phyloP scores from a whole-genome alignment of 2,797 vertebrate genomes.

The Myotis planiceps region DNA sequence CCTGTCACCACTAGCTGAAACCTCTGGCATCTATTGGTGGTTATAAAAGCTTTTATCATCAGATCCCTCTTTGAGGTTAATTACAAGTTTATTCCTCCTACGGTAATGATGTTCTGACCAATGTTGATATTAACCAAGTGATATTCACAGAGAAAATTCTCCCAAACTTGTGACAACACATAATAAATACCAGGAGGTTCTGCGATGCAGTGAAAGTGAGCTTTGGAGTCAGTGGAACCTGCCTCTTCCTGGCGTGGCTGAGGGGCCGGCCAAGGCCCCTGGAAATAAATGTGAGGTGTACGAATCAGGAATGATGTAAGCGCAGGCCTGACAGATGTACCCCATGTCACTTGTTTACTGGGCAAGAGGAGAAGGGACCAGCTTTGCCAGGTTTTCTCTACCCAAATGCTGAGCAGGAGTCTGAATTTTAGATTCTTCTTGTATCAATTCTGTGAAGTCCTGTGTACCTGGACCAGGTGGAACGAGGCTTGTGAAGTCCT shows the following conservation, averaged over 20 bases:
- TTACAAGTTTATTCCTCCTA: neutral
- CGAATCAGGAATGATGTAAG: accelerated
- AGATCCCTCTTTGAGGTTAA: neutral
- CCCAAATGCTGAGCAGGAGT: neutral
- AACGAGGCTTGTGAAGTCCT: neutral
- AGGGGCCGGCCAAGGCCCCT: accelerated
- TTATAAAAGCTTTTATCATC: neutral
- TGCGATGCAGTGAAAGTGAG: accelerated
- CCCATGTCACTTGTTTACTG: accelerated
- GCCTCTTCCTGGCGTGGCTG: neutral
- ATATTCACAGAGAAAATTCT: neutral
- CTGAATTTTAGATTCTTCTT: neutral
- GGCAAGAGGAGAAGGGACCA: no score
- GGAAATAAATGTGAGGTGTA: no score
- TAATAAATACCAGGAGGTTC: neutral
- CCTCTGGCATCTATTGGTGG: neutral
- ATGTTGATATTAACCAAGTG: neutral
- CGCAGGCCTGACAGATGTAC: no score
- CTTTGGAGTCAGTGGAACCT: neutral
- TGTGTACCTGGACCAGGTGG: neutral
- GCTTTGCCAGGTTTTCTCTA: neutral
- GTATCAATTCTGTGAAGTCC: neutral
- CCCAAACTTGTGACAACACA: neutral
- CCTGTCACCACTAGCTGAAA: neutral
- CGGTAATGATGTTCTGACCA: neutral